phyloP scores from a whole-genome alignment of 2,113 vertebrate genomes.

The Percina caprodes region DNA sequence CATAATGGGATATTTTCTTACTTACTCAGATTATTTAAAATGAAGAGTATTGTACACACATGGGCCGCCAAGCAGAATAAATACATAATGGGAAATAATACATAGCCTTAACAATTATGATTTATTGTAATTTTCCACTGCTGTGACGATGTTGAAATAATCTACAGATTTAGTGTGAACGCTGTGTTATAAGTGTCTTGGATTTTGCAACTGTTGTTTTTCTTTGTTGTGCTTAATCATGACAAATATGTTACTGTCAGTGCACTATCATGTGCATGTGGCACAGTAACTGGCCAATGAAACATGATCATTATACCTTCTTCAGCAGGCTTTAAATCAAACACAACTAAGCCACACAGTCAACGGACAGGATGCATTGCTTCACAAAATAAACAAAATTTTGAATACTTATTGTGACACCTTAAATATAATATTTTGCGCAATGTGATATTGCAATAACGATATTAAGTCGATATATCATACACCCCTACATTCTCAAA shows the following conservation, averaged over 20 bases:
- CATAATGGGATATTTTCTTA: neutral
- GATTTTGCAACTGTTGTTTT: constrained; percentile 57
- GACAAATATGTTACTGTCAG: constrained; percentile 15
- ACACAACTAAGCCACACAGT: no score
- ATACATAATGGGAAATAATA: neutral
- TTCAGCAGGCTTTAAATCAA: no score
- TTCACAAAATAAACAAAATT: no score
- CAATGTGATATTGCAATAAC: no score
- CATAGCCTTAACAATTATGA: neutral
- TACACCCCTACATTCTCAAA: neutral
- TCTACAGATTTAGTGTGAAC: constrained; percentile 42
- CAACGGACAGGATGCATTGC: no score
- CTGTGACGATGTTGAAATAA: constrained; percentile 39
- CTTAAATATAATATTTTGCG: no score
- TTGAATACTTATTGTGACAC: no score
- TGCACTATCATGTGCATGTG: no score
- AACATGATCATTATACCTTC: no score
- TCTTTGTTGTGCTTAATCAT: constrained; percentile 18
- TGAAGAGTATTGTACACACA: neutral
- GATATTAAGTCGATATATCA: no score
- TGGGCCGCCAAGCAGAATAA: neutral
- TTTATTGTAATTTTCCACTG: neutral
- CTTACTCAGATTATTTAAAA: neutral
- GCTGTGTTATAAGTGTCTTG: constrained; percentile 20
- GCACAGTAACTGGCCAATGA: no score